These are phyloP conservation scores for Galago senegalensis DNA, from an alignment of 2,797 vertebrate species.

Conservation along the genomic window DNA sequence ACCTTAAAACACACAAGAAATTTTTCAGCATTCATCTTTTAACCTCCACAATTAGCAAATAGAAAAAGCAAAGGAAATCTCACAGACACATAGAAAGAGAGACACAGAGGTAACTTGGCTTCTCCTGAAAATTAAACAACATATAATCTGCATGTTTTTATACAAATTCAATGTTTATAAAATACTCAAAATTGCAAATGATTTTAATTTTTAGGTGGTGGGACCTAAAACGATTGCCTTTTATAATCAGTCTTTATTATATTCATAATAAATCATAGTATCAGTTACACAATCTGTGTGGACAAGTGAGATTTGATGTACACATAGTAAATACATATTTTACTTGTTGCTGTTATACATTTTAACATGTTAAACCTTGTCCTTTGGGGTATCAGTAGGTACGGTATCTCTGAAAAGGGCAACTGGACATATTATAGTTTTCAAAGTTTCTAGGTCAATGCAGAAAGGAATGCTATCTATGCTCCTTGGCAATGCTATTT, in stretches of 20 bases:
- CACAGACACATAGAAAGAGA: not conserved
- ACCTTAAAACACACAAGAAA: not conserved
- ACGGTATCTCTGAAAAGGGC: not conserved
- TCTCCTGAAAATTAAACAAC: not conserved
- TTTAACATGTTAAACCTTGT: not conserved
- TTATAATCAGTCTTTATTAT: not conserved
- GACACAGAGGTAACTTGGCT: not conserved
- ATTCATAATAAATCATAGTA: not conserved
- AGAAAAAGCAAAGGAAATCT: not conserved
- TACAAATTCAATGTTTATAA: not conserved
- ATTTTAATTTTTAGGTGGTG: not conserved
- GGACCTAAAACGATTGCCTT: not conserved
- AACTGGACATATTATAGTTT: not conserved
- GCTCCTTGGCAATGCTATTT: not conserved
- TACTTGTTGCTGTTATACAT: not conserved
- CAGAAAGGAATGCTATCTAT: not conserved
- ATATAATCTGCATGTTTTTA: not conserved
- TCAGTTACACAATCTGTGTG: not conserved
- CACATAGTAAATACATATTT: not conserved
- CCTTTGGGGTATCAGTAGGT: not conserved
- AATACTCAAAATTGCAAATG: not conserved
- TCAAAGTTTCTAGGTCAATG: not conserved
- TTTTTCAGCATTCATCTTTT: not conserved
- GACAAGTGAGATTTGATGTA: not conserved
- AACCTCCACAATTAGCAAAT: not conserved